Evolutionary conservation across 2,888 invertebrate genomes (phyloP), one percentile per base, ranked within the genome.

Genomic region (Gymnocheta viridis): DNA sequence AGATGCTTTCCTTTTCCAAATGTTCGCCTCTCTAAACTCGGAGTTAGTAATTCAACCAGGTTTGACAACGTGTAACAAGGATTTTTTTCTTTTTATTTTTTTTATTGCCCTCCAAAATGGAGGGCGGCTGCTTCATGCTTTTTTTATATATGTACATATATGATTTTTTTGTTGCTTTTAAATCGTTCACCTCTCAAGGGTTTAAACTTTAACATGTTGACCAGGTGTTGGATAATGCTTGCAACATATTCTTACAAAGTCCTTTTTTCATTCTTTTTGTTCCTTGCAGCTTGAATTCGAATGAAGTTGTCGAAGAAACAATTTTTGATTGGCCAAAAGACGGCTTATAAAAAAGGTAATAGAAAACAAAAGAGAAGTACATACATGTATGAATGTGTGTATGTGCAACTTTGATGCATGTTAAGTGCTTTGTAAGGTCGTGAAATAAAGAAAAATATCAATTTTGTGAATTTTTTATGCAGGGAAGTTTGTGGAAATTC

Each of bases 321-420:
- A 49, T 49, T 47, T 74, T 47, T 56, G 49, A 82, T 77, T 77
- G 58, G 66, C 54, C 44, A 35, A 32, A 41, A 51, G 44, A 35
- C 24, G 24, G 64, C 17, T 32, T 35, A 44, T 54, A 64, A 64
- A 54, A 38, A 51, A 49, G n/a, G n/a, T n/a, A 54, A 32, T 64
- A 19, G 32, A 67, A 67, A 47, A 49, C 44, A 22, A n/a, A 32
- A 72, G n/a, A 14, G 32, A 58, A 22, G 12, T 29, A 32, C 7
- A 9, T 27, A 62, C 2, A 19, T 70, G 17, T 19, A 17, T 49
- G n/a, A 4, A 69, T 12, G 7, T 24, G 9, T 4, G 14, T 41
- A 9, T 29, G 6, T 2, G n/a, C 6, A 38, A 29, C 41, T 19
- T 19, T 19, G 29, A 56, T 32, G 22, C 5, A 58, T 35, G 29